Conservation (phyloP, 2,113 vertebrate genomes). For the Catharus bicknelli region DNA sequence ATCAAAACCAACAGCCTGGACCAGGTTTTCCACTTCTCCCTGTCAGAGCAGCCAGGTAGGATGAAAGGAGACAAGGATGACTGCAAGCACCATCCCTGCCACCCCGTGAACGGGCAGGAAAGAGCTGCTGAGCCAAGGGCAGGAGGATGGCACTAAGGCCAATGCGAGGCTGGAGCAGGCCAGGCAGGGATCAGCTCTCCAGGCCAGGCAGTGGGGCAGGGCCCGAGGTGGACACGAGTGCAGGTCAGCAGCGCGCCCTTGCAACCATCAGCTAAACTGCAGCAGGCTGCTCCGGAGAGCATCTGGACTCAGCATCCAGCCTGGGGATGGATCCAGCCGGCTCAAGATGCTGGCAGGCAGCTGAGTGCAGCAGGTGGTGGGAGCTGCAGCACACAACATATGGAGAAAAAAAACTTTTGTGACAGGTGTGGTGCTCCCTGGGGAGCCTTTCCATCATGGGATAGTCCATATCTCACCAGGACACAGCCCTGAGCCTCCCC, state of each 20-base stretch:
- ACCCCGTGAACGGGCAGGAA: rapidly evolving
- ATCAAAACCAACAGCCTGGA: conserved; percentile 86
- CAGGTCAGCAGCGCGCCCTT: not conserved
- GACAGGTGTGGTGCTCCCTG: rapidly evolving
- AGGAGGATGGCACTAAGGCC: not conserved
- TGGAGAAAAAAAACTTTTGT: rapidly evolving
- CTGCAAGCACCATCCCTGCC: not conserved
- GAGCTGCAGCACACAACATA: not conserved
- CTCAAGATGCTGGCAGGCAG: not conserved
- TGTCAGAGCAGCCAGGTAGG: conserved; percentile 45
- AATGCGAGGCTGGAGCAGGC: rapidly evolving
- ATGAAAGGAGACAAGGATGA: not conserved
- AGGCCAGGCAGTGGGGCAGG: not conserved
- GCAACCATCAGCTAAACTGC: conserved; percentile 1
- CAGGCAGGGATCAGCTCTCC: not conserved
- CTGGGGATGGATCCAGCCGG: not conserved
- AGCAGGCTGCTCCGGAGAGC: not conserved
- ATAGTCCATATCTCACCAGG: rapidly evolving
- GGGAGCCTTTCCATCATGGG: not conserved
- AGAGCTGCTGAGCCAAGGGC: not conserved
- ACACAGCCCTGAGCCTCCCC: not conserved
- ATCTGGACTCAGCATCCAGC: not conserved
- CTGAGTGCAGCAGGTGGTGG: not conserved
- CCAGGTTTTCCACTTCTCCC: conserved; percentile 91
- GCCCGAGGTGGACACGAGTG: rapidly evolving